Evolutionary conservation across 1,140 invertebrate genomes (phyloP).

Genomic region (Meloidogyne hapla): DNA sequence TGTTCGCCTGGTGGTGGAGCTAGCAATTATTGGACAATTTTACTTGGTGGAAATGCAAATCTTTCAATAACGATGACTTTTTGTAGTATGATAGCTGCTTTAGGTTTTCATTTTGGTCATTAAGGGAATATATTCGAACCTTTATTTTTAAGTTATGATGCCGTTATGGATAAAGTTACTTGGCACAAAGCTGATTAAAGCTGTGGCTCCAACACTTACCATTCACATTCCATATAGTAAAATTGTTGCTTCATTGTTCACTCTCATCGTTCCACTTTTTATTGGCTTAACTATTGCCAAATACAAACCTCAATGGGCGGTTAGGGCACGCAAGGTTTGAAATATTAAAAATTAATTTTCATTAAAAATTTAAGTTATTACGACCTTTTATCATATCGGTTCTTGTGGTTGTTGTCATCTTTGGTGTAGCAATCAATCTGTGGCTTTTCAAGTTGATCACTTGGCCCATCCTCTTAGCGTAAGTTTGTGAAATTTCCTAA

Average conservation of each 20-base stretch:
- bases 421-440: slow-evolving; percentile 84
- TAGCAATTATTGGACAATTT: slow-evolving; percentile 90
- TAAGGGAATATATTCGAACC: slow-evolving; percentile 27
- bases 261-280: slow-evolving; percentile 78
- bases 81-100: slow-evolving; percentile 78
- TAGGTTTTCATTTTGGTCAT: slow-evolving; percentile 69
- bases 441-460: slow-evolving; percentile 83
- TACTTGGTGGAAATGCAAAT: slow-evolving; percentile 82
- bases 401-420: slow-evolving; percentile 82
- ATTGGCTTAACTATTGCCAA: slow-evolving; percentile 72
- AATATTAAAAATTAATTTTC: slow-evolving; percentile 66
- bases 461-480: slow-evolving; percentile 68
- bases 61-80: slow-evolving; percentile 89
- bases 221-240: slow-evolving; percentile 78
- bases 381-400: slow-evolving; percentile 81
- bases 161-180: slow-evolving; percentile 90
- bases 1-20: slow-evolving; percentile 86
- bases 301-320: slow-evolving; percentile 66
- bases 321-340: slow-evolving; percentile 70
- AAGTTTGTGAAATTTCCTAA: slow-evolving; percentile 24
- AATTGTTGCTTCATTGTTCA: slow-evolving; percentile 75
- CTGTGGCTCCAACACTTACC: slow-evolving; percentile 66
- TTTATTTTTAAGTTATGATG: slow-evolving; percentile 74
- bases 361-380: slow-evolving; percentile 70
- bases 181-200: slow-evolving; percentile 76